Base-by-base conservation (phyloP, 2,888 invertebrate genomes). In the Cinara cedri region DNA sequence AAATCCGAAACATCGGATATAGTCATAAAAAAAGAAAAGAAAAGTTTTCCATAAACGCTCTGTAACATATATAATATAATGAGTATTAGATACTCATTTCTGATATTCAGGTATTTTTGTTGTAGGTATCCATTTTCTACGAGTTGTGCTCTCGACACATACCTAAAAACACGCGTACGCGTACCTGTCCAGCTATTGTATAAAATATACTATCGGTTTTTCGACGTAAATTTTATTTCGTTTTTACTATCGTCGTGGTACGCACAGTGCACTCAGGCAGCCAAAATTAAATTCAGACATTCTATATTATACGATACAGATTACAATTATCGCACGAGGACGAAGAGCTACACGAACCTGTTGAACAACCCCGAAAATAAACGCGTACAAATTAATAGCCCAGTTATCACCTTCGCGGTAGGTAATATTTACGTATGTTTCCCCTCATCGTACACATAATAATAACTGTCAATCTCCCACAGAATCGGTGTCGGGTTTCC, bases 361-460 rank as follows among this genome's bases (percentile, higher is more conserved):
- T 76, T 76, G 55, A 68, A 66, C 76, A 66, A 68, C 76, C 76
- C 76, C 14, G 60, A 60, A 63, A 24, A 70, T 54, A 63, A 68
- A 68, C 19, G 55, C n/a, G 62, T 49, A 74, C 19, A 68, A 57
- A 76, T 76, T 76, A 76, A 76, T 68, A 68, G 66, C 46, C 68
- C 46, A 68, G 76, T 76, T 68, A 66, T 34, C 76, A 60, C 76
- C 68, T 49, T n/a, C 26, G 66, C n/a, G 72, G 62, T 63, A 51
- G 62, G 51, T 51, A 24, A 72, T 51, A 49, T 68, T 46, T 57
- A 68, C 21, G 24, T 16, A 8, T 42, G 16, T 11, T 14, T 11
- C 46, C 60, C 13, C 72, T 49, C 26, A 11, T 26, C n/a, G n/a
- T 19, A 54, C 19, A 54, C 19, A 10, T 54, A 16, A 68, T 72